Evolutionary conservation across 2,888 invertebrate species (phyloP), one percentile per base, ranked within the genome.

Genomic region (Tinea trinotella): DNA sequence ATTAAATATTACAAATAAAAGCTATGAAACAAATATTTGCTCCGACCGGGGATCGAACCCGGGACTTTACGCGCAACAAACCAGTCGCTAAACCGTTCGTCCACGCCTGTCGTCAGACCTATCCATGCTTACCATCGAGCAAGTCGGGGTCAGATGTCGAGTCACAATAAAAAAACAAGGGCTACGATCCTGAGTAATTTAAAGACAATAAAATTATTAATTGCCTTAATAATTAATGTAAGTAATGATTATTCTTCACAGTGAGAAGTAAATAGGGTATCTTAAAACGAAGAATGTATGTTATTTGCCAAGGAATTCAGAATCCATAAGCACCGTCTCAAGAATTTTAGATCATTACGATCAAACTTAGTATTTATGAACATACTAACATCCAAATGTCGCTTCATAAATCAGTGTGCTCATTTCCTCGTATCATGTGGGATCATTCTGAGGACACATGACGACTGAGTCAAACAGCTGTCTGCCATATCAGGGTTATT

Each of bases 281-380:
- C 12, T n/a, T 40, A 13, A 40, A 12, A 15, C 6, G 15, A 40
- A 40, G 40, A 40, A 40, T 40, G 2, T 40, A 40, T 3, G n/a
- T 40, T 13, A 40, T 40, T 1, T 40, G 40, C 40, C 40, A 40
- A 40, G n/a, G 5, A 40, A 40, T 40, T 40, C 40, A 40, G 35
- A 12, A 35, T 35, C 35, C 35, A 4, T 35, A n/a, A 12, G 40
- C 40, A 5, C 12, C 15, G 13, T 7, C 35, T 15, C 13, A 40
- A 40, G 13, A 15, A 40, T 40, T 40, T 12, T 7, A 30, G 30
- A 30, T 30, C 30, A 30, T 30, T 30, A 30, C 30, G 30, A 30
- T 30, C 30, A 30, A 30, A 7, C 13, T 40, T 15, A 12, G 15
- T 40, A 3, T 15, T 40, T 40, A 40, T 40, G 40, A 40, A 15